Base-by-base conservation (phyloP, 2,888 invertebrate species). In the Tillus elongatus region DNA sequence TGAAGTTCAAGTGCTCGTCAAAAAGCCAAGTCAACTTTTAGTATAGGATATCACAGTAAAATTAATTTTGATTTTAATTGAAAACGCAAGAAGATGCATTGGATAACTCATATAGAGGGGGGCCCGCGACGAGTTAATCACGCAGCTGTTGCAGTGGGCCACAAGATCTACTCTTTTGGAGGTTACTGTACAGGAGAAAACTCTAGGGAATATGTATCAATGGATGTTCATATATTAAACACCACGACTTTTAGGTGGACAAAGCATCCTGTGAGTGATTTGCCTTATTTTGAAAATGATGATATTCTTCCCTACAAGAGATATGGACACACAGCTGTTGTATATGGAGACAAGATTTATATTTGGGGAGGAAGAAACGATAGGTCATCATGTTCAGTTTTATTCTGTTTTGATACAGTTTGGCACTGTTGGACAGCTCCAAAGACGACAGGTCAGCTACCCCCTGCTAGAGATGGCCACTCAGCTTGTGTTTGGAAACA, bases 301-400 rank as follows among this genome's bases (percentile, higher is more conserved):
- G 63, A 64, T 43, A 66, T 71, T 30, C 71, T 77, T 30, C 89
- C 88, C 0, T 87, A 82, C 58, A 87, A 88, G 64, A 73, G 88
- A 48, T 95, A 93, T 66, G 93, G 93, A 0, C 93, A 95, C 60
- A 86, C 92, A n/a, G 85, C 85, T 31, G 85, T 90, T 2, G 78
- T 79, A 0, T 82, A 84, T 60, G 74, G 75, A 26, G 75, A 82
- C 30, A 80, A 79, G 63, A 79, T 86, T 9, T 89, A 83, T 56
- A 75, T 95, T 53, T 95, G 91, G 90, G 93, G 95, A 33, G 93
- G 93, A 2, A 72, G 92, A 44, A 92, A 92, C 61, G 91, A 93
- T 61, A 75, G 75, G 49, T 75, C 77, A 15, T 80, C 88, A 3
- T 90, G 88, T 64, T 82, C 84, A 53, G 75, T 74, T 13, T 69